Evolutionary conservation across 2,113 vertebrate species (phyloP).

Genomic region (Aegotheles bennettii): DNA sequence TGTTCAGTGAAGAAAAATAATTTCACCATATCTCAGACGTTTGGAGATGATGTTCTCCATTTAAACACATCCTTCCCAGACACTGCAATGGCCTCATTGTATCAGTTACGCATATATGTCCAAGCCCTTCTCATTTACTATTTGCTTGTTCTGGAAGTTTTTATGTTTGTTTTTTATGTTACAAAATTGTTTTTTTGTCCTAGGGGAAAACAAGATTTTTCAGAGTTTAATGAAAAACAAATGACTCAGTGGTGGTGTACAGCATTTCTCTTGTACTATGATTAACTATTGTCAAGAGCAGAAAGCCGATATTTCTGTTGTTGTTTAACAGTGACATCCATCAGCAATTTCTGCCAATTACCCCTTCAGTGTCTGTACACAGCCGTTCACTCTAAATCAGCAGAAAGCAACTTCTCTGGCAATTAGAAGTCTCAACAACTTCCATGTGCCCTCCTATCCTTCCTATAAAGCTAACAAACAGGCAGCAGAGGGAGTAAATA

Average conservation of each 20-base stretch:
- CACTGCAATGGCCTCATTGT: neutral
- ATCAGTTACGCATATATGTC: neutral
- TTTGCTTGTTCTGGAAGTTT: neutral
- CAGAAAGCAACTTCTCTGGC: neutral
- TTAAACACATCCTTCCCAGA: neutral
- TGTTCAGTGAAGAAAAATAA: neutral
- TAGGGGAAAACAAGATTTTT: neutral
- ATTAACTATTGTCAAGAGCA: constrained; percentile 31
- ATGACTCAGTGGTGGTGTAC: constrained; percentile 8
- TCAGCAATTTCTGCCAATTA: constrained; percentile 39
- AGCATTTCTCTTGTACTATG: neutral
- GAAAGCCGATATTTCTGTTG: neutral
- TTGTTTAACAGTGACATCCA: constrained; percentile 10
- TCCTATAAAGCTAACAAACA: neutral
- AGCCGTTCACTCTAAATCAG: neutral
- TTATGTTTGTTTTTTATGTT: neutral
- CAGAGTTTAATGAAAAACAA: constrained; percentile 33
- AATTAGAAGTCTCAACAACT: neutral
- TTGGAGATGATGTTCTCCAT: neutral
- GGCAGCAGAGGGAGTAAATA: neutral
- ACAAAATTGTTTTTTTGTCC: neutral
- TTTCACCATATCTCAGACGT: neutral
- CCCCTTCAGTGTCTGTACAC: neutral
- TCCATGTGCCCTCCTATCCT: neutral
- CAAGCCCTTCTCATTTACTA: neutral